A percentile compares a stretch with the other conserved stretches of the same genome.
Conservation (phyloP, 92 coral and sea anemone species). For the Phenganax stokvisi region DNA sequence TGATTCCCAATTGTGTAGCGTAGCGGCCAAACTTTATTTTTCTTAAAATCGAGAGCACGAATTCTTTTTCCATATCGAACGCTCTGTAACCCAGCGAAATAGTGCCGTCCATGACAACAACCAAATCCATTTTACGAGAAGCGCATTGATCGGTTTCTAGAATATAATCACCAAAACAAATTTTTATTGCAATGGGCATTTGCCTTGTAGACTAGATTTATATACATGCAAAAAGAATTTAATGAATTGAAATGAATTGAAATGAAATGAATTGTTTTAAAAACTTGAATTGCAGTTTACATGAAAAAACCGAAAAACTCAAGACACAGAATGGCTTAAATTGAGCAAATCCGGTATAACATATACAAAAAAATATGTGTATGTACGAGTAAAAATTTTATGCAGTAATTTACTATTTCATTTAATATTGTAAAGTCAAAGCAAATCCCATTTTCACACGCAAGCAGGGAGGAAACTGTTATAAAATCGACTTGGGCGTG, state of each 20-base stretch:
- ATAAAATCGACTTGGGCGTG: no score
- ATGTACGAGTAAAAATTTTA: no score
- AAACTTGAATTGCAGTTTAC: background rate
- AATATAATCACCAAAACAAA: background rate
- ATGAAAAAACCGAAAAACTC: no score
- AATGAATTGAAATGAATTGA: background rate
- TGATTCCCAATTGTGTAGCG: conserved; percentile 4
- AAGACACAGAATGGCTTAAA: no score
- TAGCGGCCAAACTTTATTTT: background rate
- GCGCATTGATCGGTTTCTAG: background rate
- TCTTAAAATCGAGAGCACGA: conserved; percentile 3
- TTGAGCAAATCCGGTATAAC: no score
- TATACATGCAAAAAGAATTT: background rate
- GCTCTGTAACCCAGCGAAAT: conserved; percentile 6
- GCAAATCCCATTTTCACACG: no score
- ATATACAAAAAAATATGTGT: no score
- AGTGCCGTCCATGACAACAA: conserved; percentile 31
- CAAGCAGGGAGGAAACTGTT: no score
- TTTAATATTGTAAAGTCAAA: no score
- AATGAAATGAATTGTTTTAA: background rate
- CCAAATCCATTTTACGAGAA: conserved; percentile 21
- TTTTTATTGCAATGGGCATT: no score
- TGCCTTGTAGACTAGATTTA: background rate
- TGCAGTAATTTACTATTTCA: no score
- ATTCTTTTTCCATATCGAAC: background rate